Conservation (phyloP, 2,888 invertebrate species). For the Glaucopsyche alexis region DNA sequence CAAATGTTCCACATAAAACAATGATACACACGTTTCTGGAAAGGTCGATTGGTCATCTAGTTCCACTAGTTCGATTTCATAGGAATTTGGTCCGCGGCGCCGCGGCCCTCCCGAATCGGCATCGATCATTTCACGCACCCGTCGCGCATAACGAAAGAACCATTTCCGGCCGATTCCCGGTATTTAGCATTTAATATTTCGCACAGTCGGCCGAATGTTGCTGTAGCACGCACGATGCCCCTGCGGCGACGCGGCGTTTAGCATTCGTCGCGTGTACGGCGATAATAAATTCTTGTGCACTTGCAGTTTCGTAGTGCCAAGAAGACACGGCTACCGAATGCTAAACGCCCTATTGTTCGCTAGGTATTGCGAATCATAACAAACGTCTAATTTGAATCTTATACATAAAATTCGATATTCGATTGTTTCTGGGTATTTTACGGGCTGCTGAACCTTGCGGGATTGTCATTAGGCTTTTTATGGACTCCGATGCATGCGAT, state of each 20-base stretch:
- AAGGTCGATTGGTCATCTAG: slow-evolving; percentile 32
- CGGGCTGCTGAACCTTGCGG: background rate
- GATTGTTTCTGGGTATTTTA: slow-evolving; percentile 4
- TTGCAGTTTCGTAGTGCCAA: slow-evolving; percentile 76
- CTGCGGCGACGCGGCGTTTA: slow-evolving; percentile 51
- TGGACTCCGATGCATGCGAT: background rate
- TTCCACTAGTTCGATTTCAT: slow-evolving; percentile 57
- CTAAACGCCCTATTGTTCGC: slow-evolving; percentile 61
- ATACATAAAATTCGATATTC: slow-evolving; percentile 6
- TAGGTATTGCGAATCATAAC: slow-evolving; percentile 6
- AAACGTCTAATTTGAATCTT: slow-evolving; percentile 13
- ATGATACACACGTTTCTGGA: background rate
- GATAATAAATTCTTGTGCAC: slow-evolving; percentile 77
- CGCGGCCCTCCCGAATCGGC: slow-evolving; percentile 47
- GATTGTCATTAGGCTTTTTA: background rate
- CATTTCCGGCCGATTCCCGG: slow-evolving; percentile 72
- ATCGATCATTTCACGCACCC: slow-evolving; percentile 70
- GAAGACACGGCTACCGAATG: slow-evolving; percentile 72
- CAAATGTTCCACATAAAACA: background rate
- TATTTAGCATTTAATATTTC: slow-evolving; percentile 59
- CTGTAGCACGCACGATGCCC: slow-evolving; percentile 54
- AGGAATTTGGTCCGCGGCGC: slow-evolving; percentile 54
- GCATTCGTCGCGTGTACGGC: slow-evolving; percentile 66
- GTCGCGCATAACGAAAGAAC: slow-evolving; percentile 68
- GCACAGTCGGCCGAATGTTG: slow-evolving; percentile 50